Percentiles rank a stretch among this genome's conserved stretches.
phyloP scores from a whole-genome alignment of 2,888 invertebrate species.

The Cerastoderma edule region DNA sequence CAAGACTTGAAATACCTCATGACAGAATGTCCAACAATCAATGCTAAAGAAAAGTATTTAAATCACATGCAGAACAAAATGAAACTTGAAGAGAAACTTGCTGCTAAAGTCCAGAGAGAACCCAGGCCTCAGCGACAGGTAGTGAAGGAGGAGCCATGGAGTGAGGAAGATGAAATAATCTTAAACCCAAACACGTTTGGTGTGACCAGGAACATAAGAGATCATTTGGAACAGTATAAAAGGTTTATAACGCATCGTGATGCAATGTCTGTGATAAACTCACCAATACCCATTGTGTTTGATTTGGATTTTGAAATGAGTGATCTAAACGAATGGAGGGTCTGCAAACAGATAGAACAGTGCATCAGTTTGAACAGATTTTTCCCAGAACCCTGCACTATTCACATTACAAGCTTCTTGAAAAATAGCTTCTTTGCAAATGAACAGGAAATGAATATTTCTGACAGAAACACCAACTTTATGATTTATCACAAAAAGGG shows the following conservation, averaged over 20 bases:
- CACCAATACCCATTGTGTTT: conserved; percentile 1
- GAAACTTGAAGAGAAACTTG: no score
- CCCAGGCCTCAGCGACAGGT: no score
- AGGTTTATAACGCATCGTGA: neutral
- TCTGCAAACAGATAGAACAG: neutral
- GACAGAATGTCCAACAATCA: no score
- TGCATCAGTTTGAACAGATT: neutral
- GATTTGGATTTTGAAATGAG: neutral
- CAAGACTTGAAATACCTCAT: no score
- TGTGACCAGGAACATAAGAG: neutral
- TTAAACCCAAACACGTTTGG: no score
- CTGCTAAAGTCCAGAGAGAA: no score
- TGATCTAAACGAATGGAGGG: neutral
- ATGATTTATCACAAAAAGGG: neutral
- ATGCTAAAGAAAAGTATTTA: no score
- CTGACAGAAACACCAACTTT: no score
- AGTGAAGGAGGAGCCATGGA: no score
- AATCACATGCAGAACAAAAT: no score
- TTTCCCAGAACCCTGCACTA: conserved; percentile 9
- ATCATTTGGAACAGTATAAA: neutral
- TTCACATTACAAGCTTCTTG: neutral
- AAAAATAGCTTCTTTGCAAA: neutral
- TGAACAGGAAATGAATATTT: neutral
- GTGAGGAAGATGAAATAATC: no score
- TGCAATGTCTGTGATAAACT: neutral